These are phyloP conservation scores for Tarsius wallacei DNA, from an alignment of 2,797 vertebrate species.

Conservation along the genomic window DNA sequence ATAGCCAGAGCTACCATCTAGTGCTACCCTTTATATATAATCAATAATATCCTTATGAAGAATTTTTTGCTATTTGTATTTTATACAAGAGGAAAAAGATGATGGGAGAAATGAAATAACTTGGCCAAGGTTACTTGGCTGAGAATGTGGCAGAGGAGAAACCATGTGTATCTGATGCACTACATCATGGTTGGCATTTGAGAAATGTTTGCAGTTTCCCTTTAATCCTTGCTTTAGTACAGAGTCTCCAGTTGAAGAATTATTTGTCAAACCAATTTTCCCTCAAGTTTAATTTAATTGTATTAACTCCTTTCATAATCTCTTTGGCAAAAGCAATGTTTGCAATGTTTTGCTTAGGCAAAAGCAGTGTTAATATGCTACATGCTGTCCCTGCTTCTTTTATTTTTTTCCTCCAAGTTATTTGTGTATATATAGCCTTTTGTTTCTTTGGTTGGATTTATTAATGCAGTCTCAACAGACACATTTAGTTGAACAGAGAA, in stretches of 20 bases:
- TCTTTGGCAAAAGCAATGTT: slow-evolving; percentile 54
- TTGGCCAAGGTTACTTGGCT: not conserved
- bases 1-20: not conserved
- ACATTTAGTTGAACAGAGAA: not conserved
- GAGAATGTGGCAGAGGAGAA: not conserved
- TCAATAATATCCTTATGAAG: not conserved
- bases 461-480: not conserved
- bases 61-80: slow-evolving; percentile 21
- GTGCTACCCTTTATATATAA: not conserved
- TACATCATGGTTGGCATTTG: not conserved
- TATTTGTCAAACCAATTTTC: slow-evolving; percentile 55
- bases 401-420: not conserved
- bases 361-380: not conserved
- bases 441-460: not conserved
- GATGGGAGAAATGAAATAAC: not conserved
- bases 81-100: slow-evolving; percentile 23
- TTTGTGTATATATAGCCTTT: not conserved
- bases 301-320: slow-evolving; percentile 47
- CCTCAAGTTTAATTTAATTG: slow-evolving; percentile 60
- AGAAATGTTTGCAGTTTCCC: not conserved
- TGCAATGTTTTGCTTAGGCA: not conserved
- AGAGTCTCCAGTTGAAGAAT: not conserved
- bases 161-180: not conserved
- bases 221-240: slow-evolving; percentile 18
- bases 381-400: not conserved